Base-by-base conservation (phyloP, 2,797 vertebrate genomes). In the Siniperca scherzeri region DNA sequence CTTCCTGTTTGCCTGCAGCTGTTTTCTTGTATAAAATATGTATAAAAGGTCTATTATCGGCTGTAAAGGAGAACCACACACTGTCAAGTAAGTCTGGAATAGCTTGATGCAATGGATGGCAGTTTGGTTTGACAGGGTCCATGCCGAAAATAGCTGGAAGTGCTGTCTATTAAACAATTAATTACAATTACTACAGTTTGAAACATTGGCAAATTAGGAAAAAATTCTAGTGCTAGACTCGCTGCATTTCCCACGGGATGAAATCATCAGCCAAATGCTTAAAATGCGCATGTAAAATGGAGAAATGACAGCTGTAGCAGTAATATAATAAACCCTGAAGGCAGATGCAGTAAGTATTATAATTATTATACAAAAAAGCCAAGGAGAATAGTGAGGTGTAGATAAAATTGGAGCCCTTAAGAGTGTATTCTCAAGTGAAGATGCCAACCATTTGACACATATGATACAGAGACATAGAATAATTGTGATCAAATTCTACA, bases 241-340 rank as follows among this genome's bases (percentile, higher is more conserved):
- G 40, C 27, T 30, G 53, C 36, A 50, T 57, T 36, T 71, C 61
- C 65, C 64, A 64, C 13, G 7, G 7, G 42, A 82, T 69, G 21
- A 62, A 82, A 36, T n/a, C 36, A 57, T 66, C 60, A 46, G 21
- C 61, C 6, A 55, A 30, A 50, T 70, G 33, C 36, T 76, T 73
- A 68, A 48, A 57, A 61, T 84, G 64, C 80, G 55, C 67, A 56
- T 84, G 52, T 76, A 60, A 70, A 78, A 50, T 40, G 22, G 2
- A 12, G 27, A 65, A 69, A 70, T 61, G 83, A 79, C 56, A 74
- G 71, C 52, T 57, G 1, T 27, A 76, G 55, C 30, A 67, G 74
- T 12, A 19, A 60, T 50, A 48, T 42, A 70, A 73, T 19, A 42
- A 74, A 59, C 1, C 71, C 22, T 27, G 11, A 17, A 68, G 27